Percentiles rank a stretch among this genome's conserved stretches.
Conservation (phyloP, 2,797 vertebrate species). For the Hippopotamyrus pictus region DNA sequence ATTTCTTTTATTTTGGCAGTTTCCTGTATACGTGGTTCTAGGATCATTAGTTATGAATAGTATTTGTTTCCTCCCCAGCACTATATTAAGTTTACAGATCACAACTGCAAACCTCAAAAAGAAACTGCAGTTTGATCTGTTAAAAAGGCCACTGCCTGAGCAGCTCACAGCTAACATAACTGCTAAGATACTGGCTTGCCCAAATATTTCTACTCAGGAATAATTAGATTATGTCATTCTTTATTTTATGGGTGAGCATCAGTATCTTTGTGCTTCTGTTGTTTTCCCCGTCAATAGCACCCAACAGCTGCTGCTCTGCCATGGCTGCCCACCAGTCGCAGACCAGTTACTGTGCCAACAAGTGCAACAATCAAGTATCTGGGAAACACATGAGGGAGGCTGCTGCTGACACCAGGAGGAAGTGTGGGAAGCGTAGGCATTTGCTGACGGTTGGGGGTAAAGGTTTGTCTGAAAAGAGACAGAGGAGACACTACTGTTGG, state of each 20-base stretch:
- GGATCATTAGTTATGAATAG: background rate
- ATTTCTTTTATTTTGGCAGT: background rate
- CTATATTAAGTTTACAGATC: background rate
- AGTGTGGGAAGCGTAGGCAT: constrained; percentile 36
- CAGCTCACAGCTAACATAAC: background rate
- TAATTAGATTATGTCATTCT: background rate
- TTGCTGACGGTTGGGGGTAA: constrained; percentile 27
- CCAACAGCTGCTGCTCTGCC: constrained; percentile 41
- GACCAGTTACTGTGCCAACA: constrained; percentile 38
- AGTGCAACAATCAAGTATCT: constrained; percentile 33
- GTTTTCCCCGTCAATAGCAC: constrained; percentile 31
- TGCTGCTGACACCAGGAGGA: constrained; percentile 21
- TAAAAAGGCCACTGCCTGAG: background rate
- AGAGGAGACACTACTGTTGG: background rate
- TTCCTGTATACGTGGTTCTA: background rate
- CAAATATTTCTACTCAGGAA: background rate
- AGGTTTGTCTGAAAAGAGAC: constrained; percentile 36
- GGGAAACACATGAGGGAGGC: constrained; percentile 21
- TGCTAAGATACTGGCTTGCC: background rate
- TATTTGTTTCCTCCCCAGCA: background rate
- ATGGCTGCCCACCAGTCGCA: constrained; percentile 42
- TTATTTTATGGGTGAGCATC: background rate
- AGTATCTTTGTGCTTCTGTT: background rate
- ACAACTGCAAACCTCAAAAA: background rate
- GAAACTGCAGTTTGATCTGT: background rate